A percentile compares a stretch with the other conserved stretches of the same genome.
Evolutionary conservation across 2,797 vertebrate genomes (phyloP).

Genomic region (Nyctalus aviator): DNA sequence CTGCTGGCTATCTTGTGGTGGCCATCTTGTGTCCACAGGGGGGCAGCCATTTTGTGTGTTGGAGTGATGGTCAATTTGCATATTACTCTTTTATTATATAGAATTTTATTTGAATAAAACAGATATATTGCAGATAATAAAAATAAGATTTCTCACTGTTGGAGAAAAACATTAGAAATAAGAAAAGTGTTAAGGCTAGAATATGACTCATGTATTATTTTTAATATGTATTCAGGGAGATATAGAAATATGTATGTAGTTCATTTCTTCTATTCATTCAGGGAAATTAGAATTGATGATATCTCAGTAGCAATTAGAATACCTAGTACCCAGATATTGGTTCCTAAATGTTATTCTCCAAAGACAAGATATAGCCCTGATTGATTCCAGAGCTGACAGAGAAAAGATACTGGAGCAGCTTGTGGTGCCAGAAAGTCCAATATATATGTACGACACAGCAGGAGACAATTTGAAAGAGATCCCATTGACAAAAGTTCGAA

Average conservation of each 20-base stretch:
- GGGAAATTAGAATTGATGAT: not conserved
- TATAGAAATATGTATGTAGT: not conserved
- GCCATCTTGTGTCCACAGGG: too few species aligned
- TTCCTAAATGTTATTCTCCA: not conserved
- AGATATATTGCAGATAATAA: conserved; percentile 5
- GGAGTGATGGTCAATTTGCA: too few species aligned
- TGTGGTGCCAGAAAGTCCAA: not conserved
- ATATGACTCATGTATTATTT: conserved; percentile 26
- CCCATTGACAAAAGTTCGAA: not conserved
- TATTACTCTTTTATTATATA: too few species aligned
- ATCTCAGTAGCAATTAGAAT: not conserved
- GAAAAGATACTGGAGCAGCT: not conserved
- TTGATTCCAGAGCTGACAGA: not conserved
- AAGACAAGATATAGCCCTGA: not conserved
- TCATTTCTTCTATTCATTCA: not conserved
- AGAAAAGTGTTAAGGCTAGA: not conserved
- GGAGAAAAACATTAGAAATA: not conserved
- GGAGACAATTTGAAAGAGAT: not conserved
- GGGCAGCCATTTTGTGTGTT: too few species aligned
- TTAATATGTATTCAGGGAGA: not conserved
- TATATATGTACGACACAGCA: not conserved
- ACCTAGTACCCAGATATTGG: not conserved
- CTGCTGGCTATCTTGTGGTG: too few species aligned
- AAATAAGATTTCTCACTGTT: not conserved
- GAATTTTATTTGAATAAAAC: not conserved